Evolutionary conservation across 1,140 invertebrate species (phyloP), one percentile per base, ranked within the genome.

Genomic region (Bombus picipes): DNA sequence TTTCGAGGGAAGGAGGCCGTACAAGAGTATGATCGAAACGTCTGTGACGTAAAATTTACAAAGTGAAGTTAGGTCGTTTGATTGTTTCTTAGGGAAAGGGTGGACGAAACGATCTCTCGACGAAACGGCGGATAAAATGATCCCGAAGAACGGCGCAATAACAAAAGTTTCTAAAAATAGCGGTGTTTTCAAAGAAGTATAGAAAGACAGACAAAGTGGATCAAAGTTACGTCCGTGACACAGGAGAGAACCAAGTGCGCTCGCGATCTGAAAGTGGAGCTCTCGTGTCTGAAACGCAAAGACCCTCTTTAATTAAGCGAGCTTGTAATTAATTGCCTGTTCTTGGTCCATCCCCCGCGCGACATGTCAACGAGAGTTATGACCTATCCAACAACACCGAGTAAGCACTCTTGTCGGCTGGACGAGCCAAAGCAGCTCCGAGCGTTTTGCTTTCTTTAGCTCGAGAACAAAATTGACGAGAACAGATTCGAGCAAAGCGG

Each of bases 301-400:
- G 85, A 77, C 75, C 43, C 86, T 85, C 82, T 89, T 87, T 89
- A 89, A 87, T 89, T 89, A 89, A 87, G 81, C 81, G 78, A 81
- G 78, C 76, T 82, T 70, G 80, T 88, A 88, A 92, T 92, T 92
- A 87, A 92, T 92, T 88, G 77, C 71, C 41, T 84, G 81, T 84
- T 87, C 85, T 71, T 37, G 86, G 86, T 83, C 84, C 85, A 84
- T 83, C 86, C 80, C 72, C 74, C 39, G 66, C 68, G 77, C 32
- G 82, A 88, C 78, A 79, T 18, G 72, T 81, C 82, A 53, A 83
- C 81, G 41, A 74, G 57, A 79, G 65, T 87, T 87, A 70, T 59
- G 81, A 87, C 85, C 66, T 83, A 78, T 77, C 79, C 72, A 62
- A 62, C 78, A 76, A 59, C 73, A 81, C 41, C 70, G 77, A 32